Evolutionary conservation across 2,113 vertebrate species (phyloP).

Genomic region (Cyprinodon brontotheroides): DNA sequence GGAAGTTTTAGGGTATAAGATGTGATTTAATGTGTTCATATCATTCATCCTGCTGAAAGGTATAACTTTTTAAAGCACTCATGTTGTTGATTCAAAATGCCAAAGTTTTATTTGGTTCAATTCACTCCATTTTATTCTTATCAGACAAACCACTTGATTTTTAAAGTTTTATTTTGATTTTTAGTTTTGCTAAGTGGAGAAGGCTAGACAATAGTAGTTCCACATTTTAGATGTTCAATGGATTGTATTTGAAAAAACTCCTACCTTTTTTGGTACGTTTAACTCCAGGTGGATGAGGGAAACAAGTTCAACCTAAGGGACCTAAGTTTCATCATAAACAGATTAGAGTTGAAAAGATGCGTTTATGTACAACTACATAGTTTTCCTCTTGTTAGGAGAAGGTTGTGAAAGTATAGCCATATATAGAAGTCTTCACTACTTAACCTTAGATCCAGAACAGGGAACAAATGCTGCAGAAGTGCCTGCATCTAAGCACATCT

Average conservation of each 20-base stretch:
- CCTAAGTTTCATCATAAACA: background rate
- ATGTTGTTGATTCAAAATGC: background rate
- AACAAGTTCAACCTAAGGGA: background rate
- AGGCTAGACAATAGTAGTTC: background rate
- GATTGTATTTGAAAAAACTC: background rate
- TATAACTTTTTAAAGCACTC: background rate
- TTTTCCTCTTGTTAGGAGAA: no score
- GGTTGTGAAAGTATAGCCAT: background rate
- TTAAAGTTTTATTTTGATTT: no score
- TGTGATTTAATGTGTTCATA: conserved; percentile 13
- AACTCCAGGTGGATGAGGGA: background rate
- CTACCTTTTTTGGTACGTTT: background rate
- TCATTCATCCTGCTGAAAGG: conserved; percentile 6
- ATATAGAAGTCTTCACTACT: background rate
- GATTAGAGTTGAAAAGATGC: no score
- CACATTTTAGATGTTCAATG: background rate
- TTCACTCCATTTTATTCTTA: no score
- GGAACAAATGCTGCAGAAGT: no score
- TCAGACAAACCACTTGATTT: background rate
- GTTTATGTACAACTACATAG: no score
- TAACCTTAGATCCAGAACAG: no score
- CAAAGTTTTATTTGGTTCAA: background rate
- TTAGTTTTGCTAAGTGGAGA: background rate
- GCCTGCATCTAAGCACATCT: no score
- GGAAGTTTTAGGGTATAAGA: conserved; percentile 39